Conservation (phyloP, 2,888 invertebrate species). For the Orthosia gothica region DNA sequence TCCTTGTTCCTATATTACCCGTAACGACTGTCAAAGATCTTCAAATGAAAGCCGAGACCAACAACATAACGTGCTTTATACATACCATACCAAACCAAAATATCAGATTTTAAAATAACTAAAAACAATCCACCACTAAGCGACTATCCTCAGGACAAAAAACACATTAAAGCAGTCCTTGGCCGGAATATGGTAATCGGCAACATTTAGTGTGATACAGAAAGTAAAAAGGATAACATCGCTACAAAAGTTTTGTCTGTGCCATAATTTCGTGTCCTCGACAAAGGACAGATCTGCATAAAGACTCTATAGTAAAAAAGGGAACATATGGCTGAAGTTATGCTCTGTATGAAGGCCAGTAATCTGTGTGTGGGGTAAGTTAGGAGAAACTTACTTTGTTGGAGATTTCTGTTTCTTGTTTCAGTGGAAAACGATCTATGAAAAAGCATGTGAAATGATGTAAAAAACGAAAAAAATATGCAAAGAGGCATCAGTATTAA, state of each 20-base stretch:
- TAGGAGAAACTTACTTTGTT: conserved; percentile 38
- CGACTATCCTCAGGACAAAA: conserved; percentile 20
- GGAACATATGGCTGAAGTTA: conserved; percentile 69
- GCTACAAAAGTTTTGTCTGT: conserved; percentile 60
- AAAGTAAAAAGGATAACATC: conserved; percentile 56
- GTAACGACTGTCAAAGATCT: too few species aligned
- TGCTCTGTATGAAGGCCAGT: conserved; percentile 62
- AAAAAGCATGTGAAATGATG: neutral
- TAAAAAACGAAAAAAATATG: neutral
- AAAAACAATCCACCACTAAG: neutral
- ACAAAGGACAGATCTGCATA: conserved; percentile 71
- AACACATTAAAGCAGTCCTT: conserved; percentile 43
- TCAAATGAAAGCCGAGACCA: too few species aligned
- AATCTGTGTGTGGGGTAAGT: conserved; percentile 65
- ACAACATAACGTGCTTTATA: too few species aligned
- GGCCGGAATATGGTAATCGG: conserved; percentile 43
- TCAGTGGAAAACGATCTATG: neutral
- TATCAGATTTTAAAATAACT: neutral
- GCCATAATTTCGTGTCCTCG: conserved; percentile 59
- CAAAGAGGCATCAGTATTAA: neutral
- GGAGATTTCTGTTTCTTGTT: neutral
- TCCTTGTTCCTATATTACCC: too few species aligned
- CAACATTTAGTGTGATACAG: conserved; percentile 47
- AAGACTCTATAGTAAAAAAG: conserved; percentile 68
- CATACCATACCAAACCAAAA: neutral